Conservation (phyloP, 2,888 invertebrate species). For the Andrena bicolor region DNA sequence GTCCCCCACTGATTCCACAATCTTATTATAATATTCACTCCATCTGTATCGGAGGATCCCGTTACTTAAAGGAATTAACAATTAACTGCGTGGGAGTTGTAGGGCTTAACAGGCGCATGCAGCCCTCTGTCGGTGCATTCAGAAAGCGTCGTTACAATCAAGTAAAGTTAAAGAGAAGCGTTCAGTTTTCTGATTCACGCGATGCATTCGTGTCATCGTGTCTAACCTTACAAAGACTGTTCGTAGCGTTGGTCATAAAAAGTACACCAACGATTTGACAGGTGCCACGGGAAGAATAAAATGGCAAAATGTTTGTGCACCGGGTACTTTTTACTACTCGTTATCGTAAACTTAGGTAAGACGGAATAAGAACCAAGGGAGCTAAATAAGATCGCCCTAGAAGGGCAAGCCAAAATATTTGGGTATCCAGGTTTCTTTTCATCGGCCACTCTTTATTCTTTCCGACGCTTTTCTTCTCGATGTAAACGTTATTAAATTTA, state of each 20-base stretch:
- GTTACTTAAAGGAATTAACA: neutral
- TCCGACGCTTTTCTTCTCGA: neutral
- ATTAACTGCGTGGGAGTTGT: neutral
- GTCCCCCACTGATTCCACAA: neutral
- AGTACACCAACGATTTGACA: constrained; percentile 38
- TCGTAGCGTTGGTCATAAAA: constrained; percentile 20
- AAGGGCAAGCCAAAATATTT: constrained; percentile 3
- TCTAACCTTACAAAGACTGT: constrained; percentile 50
- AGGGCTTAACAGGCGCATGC: neutral
- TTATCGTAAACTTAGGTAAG: constrained; percentile 58
- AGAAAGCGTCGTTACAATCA: neutral
- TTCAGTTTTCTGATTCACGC: constrained; percentile 50
- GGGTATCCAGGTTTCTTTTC: neutral
- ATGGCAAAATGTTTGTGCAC: constrained; percentile 52
- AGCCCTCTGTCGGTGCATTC: neutral
- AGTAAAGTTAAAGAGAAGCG: constrained; percentile 30
- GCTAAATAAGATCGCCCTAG: neutral
- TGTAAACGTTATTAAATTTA: neutral
- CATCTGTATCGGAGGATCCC: neutral
- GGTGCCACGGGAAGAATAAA: constrained; percentile 24
- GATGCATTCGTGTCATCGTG: constrained; percentile 51
- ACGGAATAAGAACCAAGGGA: neutral
- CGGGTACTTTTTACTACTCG: constrained; percentile 43
- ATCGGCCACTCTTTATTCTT: neutral
- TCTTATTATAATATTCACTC: neutral